Evolutionary conservation across 2,888 invertebrate species (phyloP).

Genomic region (Drosophila phalerata): DNA sequence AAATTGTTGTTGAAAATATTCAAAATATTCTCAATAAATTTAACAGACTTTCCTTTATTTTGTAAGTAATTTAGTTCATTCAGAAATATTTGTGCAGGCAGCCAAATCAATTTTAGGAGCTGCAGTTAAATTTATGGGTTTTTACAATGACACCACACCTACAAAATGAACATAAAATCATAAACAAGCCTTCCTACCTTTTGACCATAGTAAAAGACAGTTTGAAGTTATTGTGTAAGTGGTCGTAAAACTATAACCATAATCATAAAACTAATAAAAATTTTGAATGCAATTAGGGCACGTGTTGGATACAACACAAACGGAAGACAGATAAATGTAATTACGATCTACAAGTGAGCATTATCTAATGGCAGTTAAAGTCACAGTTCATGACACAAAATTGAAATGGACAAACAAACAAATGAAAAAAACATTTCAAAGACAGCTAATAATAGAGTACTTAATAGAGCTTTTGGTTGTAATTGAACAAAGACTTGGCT

Average conservation of each 20-base stretch:
- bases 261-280: constrained; percentile 31
- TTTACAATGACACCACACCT: constrained; percentile 9
- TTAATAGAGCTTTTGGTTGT: constrained; percentile 15
- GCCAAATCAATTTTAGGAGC: not conserved
- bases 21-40: not conserved
- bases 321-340: constrained; percentile 25
- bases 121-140: not conserved
- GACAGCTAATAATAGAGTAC: constrained; percentile 50
- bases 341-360: constrained; percentile 29
- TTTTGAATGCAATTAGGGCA: constrained; percentile 30
- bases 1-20: not conserved
- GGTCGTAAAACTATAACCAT: constrained; percentile 33
- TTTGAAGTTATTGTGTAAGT: constrained; percentile 21
- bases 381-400: constrained; percentile 67
- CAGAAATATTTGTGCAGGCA: constrained; percentile 1
- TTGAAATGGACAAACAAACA: constrained; percentile 24
- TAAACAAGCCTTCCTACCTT: not conserved
- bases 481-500: constrained; percentile 22
- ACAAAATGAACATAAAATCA: not conserved
- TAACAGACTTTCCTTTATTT: constrained; percentile 1
- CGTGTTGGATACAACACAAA: constrained; percentile 29
- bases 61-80: not conserved
- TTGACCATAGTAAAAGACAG: not conserved
- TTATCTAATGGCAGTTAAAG: constrained; percentile 68
- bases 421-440: constrained; percentile 13